Conservation (phyloP, 1,140 invertebrate genomes). For the Leptinotarsa texana region DNA sequence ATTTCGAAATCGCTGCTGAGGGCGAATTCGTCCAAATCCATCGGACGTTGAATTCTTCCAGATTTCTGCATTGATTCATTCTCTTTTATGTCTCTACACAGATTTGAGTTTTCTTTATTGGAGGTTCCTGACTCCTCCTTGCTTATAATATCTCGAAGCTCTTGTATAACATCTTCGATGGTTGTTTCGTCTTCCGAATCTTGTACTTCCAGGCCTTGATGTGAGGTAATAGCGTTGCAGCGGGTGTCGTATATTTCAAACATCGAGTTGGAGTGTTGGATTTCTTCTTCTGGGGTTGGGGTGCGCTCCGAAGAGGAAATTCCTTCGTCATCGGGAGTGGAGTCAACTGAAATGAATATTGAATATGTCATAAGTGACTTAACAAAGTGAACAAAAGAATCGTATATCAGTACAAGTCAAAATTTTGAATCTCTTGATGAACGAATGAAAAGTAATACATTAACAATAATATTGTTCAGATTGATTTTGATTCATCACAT, state of each 20-base stretch:
- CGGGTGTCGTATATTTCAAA: slow-evolving; percentile 65
- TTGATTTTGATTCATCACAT: no score
- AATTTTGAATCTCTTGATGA: no score
- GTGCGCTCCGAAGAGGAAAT: slow-evolving; percentile 82
- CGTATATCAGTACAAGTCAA: no score
- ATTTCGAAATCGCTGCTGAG: slow-evolving; percentile 61
- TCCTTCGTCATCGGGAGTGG: slow-evolving; percentile 83
- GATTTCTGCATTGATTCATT: slow-evolving; percentile 44
- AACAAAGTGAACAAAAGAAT: no score
- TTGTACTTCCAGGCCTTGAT: slow-evolving; percentile 41
- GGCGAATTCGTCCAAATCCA: slow-evolving; percentile 45
- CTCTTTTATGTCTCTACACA: slow-evolving; percentile 54
- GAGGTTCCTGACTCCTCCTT: slow-evolving; percentile 77
- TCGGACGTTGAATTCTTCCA: slow-evolving; percentile 45
- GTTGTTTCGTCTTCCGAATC: slow-evolving; percentile 77
- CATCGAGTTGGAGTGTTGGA: slow-evolving; percentile 63
- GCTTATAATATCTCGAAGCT: slow-evolving; percentile 81
- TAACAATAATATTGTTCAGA: no score
- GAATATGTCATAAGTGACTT: no score
- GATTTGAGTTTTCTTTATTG: slow-evolving; percentile 55
- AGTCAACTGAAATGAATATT: slow-evolving; percentile 54
- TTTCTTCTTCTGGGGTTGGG: slow-evolving; percentile 67
- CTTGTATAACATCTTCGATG: slow-evolving; percentile 86
- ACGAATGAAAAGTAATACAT: no score
- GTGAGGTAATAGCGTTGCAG: slow-evolving; percentile 46